phyloP scores from a whole-genome alignment of 2,888 invertebrate genomes.

The Drosophila neutralis region DNA sequence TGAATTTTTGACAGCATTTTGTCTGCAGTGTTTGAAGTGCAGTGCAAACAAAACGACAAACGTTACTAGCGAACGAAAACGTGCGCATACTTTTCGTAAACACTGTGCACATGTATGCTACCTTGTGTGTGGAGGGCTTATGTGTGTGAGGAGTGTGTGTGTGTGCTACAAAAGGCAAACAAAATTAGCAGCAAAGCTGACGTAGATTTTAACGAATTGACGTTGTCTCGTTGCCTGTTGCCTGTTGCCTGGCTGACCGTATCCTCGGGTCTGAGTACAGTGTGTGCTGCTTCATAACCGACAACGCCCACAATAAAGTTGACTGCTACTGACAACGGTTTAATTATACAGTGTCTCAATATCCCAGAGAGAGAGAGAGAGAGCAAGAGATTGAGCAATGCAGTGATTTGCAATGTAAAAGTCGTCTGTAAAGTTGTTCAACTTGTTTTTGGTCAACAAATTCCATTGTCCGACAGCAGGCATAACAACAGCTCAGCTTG shows the following conservation, averaged over 20 bases:
- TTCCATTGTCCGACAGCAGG: slow-evolving; percentile 33
- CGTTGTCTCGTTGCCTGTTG: slow-evolving; percentile 40
- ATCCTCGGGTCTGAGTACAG: slow-evolving; percentile 1
- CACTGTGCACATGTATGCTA: slow-evolving; percentile 38
- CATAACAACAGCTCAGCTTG: slow-evolving; percentile 21
- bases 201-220: slow-evolving; percentile 72
- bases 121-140: slow-evolving; percentile 11
- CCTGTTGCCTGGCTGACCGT: slow-evolving; percentile 15
- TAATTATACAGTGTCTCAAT: slow-evolving; percentile 53
- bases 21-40: slow-evolving; percentile 78
- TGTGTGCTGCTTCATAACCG: slow-evolving; percentile 29
- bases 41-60: slow-evolving; percentile 64
- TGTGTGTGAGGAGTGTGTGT: slow-evolving; percentile 19
- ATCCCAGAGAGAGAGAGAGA: neutral
- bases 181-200: slow-evolving; percentile 74
- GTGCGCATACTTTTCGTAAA: slow-evolving; percentile 68
- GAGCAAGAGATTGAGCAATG: neutral
- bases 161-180: slow-evolving; percentile 63
- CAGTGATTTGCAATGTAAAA: slow-evolving; percentile 46
- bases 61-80: slow-evolving; percentile 31
- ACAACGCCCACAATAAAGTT: slow-evolving; percentile 48
- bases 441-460: slow-evolving; percentile 43
- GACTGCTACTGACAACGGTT: slow-evolving; percentile 40
- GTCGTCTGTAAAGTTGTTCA: slow-evolving; percentile 43
- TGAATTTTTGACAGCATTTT: slow-evolving; percentile 75